phyloP scores from a whole-genome alignment of 2,113 vertebrate species.

The Ariopsis seemanni region DNA sequence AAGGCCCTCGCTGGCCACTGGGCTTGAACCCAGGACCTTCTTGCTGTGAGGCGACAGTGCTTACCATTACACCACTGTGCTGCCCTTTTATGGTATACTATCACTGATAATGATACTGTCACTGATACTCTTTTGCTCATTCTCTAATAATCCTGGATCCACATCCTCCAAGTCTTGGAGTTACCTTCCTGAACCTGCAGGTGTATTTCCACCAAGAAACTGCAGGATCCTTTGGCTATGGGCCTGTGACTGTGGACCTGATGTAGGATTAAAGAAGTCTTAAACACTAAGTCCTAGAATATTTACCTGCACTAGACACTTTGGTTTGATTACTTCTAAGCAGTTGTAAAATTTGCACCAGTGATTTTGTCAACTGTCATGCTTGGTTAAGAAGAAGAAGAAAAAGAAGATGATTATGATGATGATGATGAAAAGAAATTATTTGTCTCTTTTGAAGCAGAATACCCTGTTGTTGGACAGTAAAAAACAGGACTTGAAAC shows the following conservation, averaged over 20 bases:
- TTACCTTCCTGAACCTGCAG: not conserved
- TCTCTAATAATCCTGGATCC: not conserved
- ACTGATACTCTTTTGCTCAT: not conserved
- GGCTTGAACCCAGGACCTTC: no score
- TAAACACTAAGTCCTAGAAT: not conserved
- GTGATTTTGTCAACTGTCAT: not conserved
- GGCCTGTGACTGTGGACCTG: no score
- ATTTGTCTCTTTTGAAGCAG: no score
- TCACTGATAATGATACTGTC: not conserved
- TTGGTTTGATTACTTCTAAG: not conserved
- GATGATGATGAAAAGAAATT: no score
- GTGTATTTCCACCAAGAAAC: not conserved
- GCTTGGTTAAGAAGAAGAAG: no score
- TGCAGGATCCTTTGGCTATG: not conserved
- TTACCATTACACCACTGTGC: no score
- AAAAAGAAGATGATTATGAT: no score
- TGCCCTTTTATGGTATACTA: not conserved
- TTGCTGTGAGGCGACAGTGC: no score
- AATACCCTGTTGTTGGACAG: no score
- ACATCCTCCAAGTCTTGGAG: not conserved
- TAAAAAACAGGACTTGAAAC: no score
- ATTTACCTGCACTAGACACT: not conserved
- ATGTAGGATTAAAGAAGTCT: not conserved
- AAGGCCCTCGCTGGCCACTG: no score
- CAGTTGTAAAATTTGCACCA: not conserved